Evolutionary conservation across 2,797 vertebrate genomes (phyloP), one percentile per base, ranked within the genome.

Genomic region (Etheostoma perlongum): DNA sequence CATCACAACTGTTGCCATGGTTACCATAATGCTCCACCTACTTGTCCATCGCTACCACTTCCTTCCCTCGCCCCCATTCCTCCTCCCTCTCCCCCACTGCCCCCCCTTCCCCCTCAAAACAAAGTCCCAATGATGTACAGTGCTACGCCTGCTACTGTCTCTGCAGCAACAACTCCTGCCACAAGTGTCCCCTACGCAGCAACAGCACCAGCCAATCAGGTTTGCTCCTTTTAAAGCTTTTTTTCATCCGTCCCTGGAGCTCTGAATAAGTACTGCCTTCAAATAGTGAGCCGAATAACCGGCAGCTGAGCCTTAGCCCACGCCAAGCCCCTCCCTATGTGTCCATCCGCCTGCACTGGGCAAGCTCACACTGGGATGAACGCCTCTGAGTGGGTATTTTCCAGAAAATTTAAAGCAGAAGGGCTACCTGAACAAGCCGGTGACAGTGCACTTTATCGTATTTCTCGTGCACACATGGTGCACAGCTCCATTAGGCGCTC

Each of bases 221-320:
- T 99, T 99, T 99, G 98, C 97, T 98, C 97, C 97, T 99, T 99
- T 98, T 99, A 98, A 97, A 98, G 98, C 98, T 99, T 98, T 98
- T 97, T 99, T 97, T 98, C 97, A 98, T 97, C 93, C 96, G 96
- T 96, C 97, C 97, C 95, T 8, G 95, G 91, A 98, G 97, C 96
- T 99, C 97, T 97, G 97, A 98, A 98, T 96, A 97, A 97, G 97
- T 97, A 91, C 96, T 95, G 82, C 94, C 74, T 59, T 69, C 75
- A 75, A 67, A 69, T 73, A 95, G 95, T 92, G 95, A 93, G 95
- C 96, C 94, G 96, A 93, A 94, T 96, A 96, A 96, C 95, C 96
- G 95, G 95, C 94, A 95, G 95, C 95, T 93, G 92, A 96, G 94
- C 95, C 94, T 91, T 40, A 40, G 36, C 73, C 68, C 63, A 76